Base-by-base conservation (phyloP, 1,140 invertebrate species). In the Pissodes strobi region DNA sequence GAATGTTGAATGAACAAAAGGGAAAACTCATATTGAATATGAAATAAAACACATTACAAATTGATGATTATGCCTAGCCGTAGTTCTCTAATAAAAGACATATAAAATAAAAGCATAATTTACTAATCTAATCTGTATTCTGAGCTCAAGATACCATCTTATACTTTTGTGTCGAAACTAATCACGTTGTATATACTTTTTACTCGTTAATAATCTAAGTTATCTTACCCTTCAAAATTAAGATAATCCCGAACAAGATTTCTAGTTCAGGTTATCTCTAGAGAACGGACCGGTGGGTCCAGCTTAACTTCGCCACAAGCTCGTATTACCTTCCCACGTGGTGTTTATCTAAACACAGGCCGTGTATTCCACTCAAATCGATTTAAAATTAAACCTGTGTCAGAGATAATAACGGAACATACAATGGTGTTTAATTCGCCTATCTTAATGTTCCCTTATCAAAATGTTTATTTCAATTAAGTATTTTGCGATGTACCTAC, bases 311-410 rank as follows among this genome's bases (percentile, higher is more conserved):
- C 21, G 25, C 21, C 38, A 56, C 51, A 25, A 56, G 53, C 53
- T 56, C 56, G 59, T 39, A 43, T 39, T 53, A 39, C 39, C 60
- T 45, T 43, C 62, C 52, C 62, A 64, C 62, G 53, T 57, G 49
- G 60, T 37, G 58, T 56, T 57, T 64, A 64, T 64, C 52, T 64
- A 64, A 64, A 64, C 62, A 51, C 62, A 21, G 62, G 51, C 45
- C 69, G 39, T 71, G 64, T 67, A 15, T 51, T 66, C 66, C 66
- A 49, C 69, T 74, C 71, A 75, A 75, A 75, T 75, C 74, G 72
- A 75, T 75, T 75, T 74, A 75, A 75, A 75, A 75, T 75, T 75
- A 75, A 75, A 74, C 66, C 66, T 65, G 71, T 75, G 74, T 75
- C 62, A 37, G 45, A 70, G 74, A 75, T 73, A 75, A 67, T 64